These are phyloP conservation scores for Rhinogobio ventralis DNA, from an alignment of 2,797 vertebrate genomes.

Conservation along the genomic window DNA sequence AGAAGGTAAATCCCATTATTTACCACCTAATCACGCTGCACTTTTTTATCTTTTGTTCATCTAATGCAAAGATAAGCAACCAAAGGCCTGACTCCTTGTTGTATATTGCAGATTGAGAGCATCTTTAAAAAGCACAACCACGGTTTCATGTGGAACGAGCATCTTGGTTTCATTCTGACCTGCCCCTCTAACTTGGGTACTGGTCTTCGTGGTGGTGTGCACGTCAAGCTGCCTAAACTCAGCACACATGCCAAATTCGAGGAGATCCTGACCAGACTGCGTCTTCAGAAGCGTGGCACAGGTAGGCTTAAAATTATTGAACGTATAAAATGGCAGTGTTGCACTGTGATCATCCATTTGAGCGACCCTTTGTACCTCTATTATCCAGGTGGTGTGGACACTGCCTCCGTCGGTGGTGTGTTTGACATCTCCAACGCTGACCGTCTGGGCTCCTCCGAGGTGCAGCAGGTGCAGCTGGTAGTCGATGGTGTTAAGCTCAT, in stretches of 20 bases:
- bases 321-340: background rate
- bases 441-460: conserved; percentile 94
- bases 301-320: conserved; percentile 65
- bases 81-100: background rate
- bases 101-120: conserved; percentile 79
- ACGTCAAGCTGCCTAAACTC: conserved; percentile 83
- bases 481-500: conserved; percentile 97
- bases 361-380: background rate
- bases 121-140: conserved; percentile 85
- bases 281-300: conserved; percentile 88
- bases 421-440: conserved; percentile 98
- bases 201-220: conserved; percentile 85
- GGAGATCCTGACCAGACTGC: conserved; percentile 84
- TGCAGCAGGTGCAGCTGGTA: conserved; percentile 93
- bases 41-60: background rate
- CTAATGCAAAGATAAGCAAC: background rate
- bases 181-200: conserved; percentile 88
- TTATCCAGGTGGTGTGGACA: conserved; percentile 90
- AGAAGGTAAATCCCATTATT: conserved; percentile 71
- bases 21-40: background rate
- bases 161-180: conserved; percentile 85
- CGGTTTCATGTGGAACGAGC: conserved; percentile 88
- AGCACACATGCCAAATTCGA: conserved; percentile 87
- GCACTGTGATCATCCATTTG: background rate
- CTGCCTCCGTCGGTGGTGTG: conserved; percentile 89